phyloP scores from a whole-genome alignment of 2,113 vertebrate genomes.

The Nipponia nippon region DNA sequence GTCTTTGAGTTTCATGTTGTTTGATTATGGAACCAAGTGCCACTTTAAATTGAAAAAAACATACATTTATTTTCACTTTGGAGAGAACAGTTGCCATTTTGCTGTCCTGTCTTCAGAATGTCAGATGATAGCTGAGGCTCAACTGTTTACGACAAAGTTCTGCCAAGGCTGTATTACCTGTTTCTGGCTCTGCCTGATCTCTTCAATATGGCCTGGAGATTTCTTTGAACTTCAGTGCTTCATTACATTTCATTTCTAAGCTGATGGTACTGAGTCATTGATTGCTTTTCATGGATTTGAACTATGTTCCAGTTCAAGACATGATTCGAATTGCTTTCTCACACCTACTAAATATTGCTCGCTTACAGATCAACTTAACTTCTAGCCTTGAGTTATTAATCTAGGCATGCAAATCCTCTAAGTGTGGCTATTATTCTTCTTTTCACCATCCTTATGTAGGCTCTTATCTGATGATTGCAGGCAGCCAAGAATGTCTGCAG shows the following conservation, averaged over 20 bases:
- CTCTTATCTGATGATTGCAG: not conserved
- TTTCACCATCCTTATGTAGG: not conserved
- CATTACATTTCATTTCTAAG: conserved; percentile 7
- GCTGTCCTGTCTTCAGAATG: not conserved
- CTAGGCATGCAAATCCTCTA: not conserved
- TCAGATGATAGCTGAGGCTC: not conserved
- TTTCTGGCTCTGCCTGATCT: conserved; percentile 19
- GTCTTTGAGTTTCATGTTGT: not conserved
- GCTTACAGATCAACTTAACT: not conserved
- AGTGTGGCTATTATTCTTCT: not conserved
- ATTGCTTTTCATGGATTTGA: conserved; percentile 39
- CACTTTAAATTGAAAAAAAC: not conserved
- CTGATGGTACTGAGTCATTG: not conserved
- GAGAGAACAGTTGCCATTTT: not conserved
- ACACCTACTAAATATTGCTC: conserved; percentile 18
- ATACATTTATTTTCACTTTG: not conserved
- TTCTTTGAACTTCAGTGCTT: conserved; percentile 26
- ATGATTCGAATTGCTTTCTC: conserved; percentile 10
- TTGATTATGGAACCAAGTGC: not conserved
- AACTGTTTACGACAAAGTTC: not conserved
- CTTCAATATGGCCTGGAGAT: not conserved
- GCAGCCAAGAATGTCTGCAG: conserved; percentile 16
- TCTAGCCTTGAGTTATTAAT: not conserved
- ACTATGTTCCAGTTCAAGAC: not conserved
- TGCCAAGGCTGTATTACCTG: not conserved